A percentile compares a stretch with the other conserved stretches of the same genome.
These are phyloP conservation scores for Mus musculus DNA, from an alignment of 2,113 vertebrate genomes.

Conservation along the genomic window DNA sequence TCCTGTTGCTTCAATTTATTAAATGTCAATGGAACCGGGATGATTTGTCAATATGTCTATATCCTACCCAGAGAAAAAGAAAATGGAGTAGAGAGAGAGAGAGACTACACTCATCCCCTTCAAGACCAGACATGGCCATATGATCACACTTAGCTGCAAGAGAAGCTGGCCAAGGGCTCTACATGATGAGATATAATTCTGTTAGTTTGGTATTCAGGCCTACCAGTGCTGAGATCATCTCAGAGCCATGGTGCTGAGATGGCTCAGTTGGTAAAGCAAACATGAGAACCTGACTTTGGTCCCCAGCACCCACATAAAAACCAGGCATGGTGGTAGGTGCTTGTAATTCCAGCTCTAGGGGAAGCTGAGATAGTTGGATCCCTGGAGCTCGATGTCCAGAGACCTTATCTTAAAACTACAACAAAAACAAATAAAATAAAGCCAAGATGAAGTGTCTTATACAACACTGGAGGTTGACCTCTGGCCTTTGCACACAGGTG, in stretches of 20 bases:
- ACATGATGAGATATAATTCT: not conserved
- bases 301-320: not conserved
- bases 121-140: not conserved
- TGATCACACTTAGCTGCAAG: conserved; percentile 24
- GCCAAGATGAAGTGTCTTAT: not conserved
- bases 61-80: not conserved
- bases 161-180: conserved; percentile 5
- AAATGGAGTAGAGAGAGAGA: not conserved
- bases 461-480: not conserved
- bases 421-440: not conserved
- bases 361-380: not conserved
- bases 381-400: not conserved
- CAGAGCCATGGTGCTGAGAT: not conserved
- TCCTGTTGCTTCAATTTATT: not conserved
- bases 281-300: not conserved
- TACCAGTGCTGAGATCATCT: too few species aligned
- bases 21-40: not conserved
- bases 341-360: not conserved
- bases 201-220: not conserved
- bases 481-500: not conserved
- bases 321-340: not conserved
- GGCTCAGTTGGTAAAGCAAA: too few species aligned
- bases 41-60: not conserved
- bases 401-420: not conserved
- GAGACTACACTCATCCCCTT: not conserved